Evolutionary conservation across 2,888 invertebrate genomes (phyloP), one percentile per base, ranked within the genome.

Genomic region (Acanthosoma haemorrhoidale): DNA sequence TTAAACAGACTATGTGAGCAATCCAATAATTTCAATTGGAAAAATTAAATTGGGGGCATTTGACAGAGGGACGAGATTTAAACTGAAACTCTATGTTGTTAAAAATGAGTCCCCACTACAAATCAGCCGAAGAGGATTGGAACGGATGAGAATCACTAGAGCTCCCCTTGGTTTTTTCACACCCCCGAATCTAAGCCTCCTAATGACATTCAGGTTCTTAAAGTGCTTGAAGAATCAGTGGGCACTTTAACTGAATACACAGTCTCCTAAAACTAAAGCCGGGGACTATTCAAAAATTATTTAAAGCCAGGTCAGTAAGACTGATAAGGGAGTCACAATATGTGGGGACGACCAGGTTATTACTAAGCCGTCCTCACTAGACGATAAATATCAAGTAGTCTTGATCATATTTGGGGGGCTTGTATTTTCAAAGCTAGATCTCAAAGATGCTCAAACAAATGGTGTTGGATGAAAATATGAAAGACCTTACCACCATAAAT

Each of bases 401-500:
- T 75, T 2, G 73, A 76, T 16, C 75, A 77, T 38, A 69, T 77
- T 18, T 74, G 76, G n/a, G n/a, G n/a, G n/a, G 59, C 68, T 38
- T 72, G 61, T 1, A 51, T 77, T 29, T 70, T 71, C 32, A 78
- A 78, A 39, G 78, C 78, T 15, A 75, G 71, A 34, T 69, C 74
- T 75, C 77, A 3, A 79, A 78, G 72, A 79, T 79, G 6, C 80
- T 79, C 73, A 76, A 77, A 67, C 79, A 80, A 73, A 66, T 78
- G n/a, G 43, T 67, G 9, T 73, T 79, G 5, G 77, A 77, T 68
- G 75, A 78, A 18, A 74, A 76, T 66, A 75, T 78, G 9, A 75
- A 78, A 32, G 71, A 76, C 39, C 70, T 76, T 4, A 76, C 75
- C n/a, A 78, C 78, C 0, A 77, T 79, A 13, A 75, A 75, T 25